Base-by-base conservation (phyloP, 2,888 invertebrate genomes). In the Embidobia sp. region DNA sequence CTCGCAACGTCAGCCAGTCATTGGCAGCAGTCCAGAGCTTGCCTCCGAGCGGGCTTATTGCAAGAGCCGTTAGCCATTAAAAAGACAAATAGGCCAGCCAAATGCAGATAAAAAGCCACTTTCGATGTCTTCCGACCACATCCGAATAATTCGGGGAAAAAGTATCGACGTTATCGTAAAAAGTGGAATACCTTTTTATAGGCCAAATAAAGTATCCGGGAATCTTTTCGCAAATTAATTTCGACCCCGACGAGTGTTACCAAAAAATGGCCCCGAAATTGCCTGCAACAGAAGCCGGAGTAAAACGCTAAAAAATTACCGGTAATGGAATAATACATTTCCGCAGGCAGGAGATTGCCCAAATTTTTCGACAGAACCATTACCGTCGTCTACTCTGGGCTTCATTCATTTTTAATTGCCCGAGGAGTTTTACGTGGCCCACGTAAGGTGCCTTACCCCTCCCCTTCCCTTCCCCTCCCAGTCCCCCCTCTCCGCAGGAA, bases 21-120 rank as follows among this genome's bases (percentile, higher is more conserved):
- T 83, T 85, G 85, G 85, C 85, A 84, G 67, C 63, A 77, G 79
- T 85, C 85, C 85, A 85, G 82, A 79, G 55, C 49, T 67, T 55
- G 64, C 31, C 55, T 63, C 48, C 29, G 55, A 31, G 55, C 75
- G 67, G 75, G 75, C 63, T 75, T 75, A 75, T 69, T 64, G 67
- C 55, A 11, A 61, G 55, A 40, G 27, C 61, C 53, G 61, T 67
- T 67, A 53, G 67, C 69, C 63, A 69, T 75, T 75, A 75, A 75
- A 69, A 75, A 75, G 75, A 69, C 75, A 69, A 75, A 75, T 75
- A 69, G 57, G 51, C 40, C 53, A 61, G 29, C 61, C 51, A 61
- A 53, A 66, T 66, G 67, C 53, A 44, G 66, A 74, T 53, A 67
- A 74, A 74, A 74, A 61, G 46, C 59, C 61, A 48, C 61, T 67